These are phyloP conservation scores for Zapornia atra DNA, from an alignment of 2,113 vertebrate species.

Conservation along the genomic window DNA sequence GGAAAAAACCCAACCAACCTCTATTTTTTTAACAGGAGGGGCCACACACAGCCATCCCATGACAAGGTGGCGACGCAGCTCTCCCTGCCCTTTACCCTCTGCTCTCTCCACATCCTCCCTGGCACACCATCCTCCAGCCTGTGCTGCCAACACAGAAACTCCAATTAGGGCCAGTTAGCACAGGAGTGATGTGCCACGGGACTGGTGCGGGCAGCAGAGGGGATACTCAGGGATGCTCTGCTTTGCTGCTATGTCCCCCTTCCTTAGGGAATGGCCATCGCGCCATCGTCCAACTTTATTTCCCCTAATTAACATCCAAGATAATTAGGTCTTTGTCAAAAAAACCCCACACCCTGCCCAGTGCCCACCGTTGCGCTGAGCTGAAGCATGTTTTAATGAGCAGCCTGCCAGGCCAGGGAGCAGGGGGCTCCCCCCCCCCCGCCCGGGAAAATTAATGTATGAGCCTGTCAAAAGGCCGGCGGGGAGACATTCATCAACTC, in stretches of 20 bases:
- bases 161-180: not conserved
- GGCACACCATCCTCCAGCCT: not conserved
- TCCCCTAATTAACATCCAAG: not conserved
- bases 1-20: not conserved
- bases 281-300: not conserved
- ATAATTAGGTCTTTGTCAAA: not conserved
- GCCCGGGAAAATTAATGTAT: not conserved
- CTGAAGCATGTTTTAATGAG: not conserved
- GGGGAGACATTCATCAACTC: conserved; percentile 17
- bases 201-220: fast-evolving
- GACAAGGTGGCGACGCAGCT: not conserved
- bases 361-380: fast-evolving
- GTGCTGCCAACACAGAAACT: fast-evolving
- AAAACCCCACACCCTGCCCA: fast-evolving
- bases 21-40: fast-evolving
- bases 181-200: fast-evolving
- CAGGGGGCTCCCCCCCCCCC: fast-evolving
- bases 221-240: not conserved
- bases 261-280: not conserved
- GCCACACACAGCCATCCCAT: fast-evolving
- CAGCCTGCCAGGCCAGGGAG: not conserved
- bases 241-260: not conserved
- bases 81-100: not conserved
- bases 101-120: not conserved
- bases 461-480: not conserved